A percentile compares a stretch with the other conserved stretches of the same genome.
These are phyloP conservation scores for Oryctes rhinoceros DNA, from an alignment of 1,140 invertebrate genomes.

Conservation along the genomic window DNA sequence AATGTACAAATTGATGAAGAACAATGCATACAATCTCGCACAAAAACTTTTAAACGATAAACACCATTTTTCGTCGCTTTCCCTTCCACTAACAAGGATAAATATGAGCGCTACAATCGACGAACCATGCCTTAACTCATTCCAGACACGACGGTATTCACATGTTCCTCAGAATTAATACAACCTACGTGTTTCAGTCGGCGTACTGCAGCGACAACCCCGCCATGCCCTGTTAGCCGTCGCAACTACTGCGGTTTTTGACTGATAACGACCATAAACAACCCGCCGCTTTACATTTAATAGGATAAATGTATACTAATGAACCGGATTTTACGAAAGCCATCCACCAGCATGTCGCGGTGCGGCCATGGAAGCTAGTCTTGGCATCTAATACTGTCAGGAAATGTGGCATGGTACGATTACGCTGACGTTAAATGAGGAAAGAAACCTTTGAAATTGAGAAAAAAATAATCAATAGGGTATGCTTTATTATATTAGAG, in stretches of 20 bases:
- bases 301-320: background rate
- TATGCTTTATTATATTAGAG: too few species aligned
- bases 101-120: too few species aligned
- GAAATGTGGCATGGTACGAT: background rate
- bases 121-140: background rate
- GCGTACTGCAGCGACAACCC: background rate
- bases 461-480: too few species aligned
- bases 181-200: background rate
- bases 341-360: background rate
- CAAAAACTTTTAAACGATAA: too few species aligned
- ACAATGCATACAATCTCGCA: too few species aligned
- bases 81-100: too few species aligned
- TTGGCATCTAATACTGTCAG: background rate
- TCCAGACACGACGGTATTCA: background rate
- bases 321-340: conserved; percentile 14
- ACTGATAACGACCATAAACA: conserved; percentile 10
- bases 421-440: too few species aligned
- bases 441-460: too few species aligned
- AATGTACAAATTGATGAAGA: too few species aligned
- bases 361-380: background rate
- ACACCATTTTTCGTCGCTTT: too few species aligned
- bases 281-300: conserved; percentile 9
- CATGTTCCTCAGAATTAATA: background rate
- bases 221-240: background rate
- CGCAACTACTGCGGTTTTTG: conserved; percentile 9